Percentiles rank a stretch among this genome's conserved stretches.
These are phyloP conservation scores for Salvator merianae DNA, from an alignment of 2,113 vertebrate genomes.

Conservation along the genomic window DNA sequence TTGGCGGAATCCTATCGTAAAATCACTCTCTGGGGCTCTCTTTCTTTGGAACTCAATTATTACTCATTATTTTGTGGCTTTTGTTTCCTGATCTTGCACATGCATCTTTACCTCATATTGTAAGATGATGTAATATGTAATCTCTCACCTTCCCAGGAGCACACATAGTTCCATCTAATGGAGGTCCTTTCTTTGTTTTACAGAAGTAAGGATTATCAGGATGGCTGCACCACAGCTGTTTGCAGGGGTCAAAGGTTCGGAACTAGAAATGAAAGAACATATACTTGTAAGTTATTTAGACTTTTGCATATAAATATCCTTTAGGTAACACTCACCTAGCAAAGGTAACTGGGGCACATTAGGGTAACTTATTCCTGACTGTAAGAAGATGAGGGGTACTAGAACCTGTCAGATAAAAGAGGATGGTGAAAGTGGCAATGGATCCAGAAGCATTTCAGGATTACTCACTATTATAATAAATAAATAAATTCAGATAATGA, in stretches of 20 bases:
- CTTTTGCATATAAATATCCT: background rate
- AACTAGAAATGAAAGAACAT: constrained; percentile 80
- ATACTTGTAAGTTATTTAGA: accelerated
- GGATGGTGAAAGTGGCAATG: background rate
- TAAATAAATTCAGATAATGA: background rate
- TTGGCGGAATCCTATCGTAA: background rate
- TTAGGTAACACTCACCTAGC: background rate
- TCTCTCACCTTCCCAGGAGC: constrained; percentile 89
- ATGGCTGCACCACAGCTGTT: constrained; percentile 98
- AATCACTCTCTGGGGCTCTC: no score
- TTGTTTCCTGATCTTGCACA: background rate
- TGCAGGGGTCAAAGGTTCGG: constrained; percentile 94
- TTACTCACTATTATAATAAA: no score
- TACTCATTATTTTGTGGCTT: background rate
- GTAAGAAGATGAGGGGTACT: background rate
- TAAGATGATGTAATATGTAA: accelerated
- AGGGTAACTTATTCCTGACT: background rate
- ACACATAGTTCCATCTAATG: constrained; percentile 95
- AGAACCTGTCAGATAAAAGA: background rate
- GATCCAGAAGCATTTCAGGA: background rate
- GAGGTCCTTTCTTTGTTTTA: constrained; percentile 98
- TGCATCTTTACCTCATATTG: accelerated
- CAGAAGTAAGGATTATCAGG: constrained; percentile 98
- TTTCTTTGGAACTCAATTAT: no score
- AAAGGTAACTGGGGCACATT: background rate